A percentile compares a stretch with the other conserved stretches of the same genome.
phyloP scores from a whole-genome alignment of 2,888 invertebrate species.

The Aporophyla nigra region DNA sequence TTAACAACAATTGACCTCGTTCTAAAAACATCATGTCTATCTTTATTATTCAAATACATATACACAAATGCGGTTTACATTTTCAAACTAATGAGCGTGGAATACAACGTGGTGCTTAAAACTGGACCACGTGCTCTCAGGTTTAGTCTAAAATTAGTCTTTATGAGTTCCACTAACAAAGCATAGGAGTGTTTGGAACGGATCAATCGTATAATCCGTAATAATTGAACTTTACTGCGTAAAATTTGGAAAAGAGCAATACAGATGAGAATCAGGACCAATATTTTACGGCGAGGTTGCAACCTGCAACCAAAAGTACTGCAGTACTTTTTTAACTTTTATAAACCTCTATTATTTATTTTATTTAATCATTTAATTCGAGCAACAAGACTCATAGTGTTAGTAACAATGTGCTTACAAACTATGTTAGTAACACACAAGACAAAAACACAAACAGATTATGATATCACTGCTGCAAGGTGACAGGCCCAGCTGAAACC shows the following conservation, averaged over 20 bases:
- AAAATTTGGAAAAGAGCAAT: background rate
- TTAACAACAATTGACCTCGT: background rate
- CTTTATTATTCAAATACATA: conserved; percentile 10
- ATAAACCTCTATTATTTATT: no score
- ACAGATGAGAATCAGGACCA: background rate
- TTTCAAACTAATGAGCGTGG: conserved; percentile 18
- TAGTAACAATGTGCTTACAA: no score
- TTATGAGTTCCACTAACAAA: conserved; percentile 29
- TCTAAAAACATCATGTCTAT: background rate
- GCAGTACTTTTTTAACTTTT: no score
- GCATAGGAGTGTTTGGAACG: conserved; percentile 26
- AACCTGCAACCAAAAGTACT: no score
- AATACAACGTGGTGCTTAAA: conserved; percentile 4
- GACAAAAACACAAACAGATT: no score
- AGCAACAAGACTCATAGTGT: no score
- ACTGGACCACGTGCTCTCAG: background rate
- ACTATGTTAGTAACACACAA: no score
- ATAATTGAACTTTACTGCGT: background rate
- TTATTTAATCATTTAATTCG: no score
- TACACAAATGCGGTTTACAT: conserved; percentile 8
- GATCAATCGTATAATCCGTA: conserved; percentile 1
- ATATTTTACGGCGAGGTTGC: no score
- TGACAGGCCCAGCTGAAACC: no score
- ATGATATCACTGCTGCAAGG: no score
- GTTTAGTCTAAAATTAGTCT: conserved; percentile 32